These are phyloP conservation scores for Lytechinus variegatus DNA, from an alignment of 35 echinoderm and acorn worm species.

Conservation along the genomic window DNA sequence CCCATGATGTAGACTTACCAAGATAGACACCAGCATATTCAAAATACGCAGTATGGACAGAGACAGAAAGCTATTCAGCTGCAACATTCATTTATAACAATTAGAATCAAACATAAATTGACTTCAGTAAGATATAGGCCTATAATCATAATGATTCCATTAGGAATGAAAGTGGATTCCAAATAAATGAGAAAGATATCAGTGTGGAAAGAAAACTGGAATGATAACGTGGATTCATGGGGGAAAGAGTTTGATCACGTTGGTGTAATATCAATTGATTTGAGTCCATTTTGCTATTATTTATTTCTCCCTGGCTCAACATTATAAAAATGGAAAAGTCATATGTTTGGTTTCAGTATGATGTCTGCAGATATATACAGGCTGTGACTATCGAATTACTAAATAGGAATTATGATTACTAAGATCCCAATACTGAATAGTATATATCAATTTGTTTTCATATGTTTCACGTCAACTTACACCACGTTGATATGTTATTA, in stretches of 20 bases:
- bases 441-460: too few relatives aligned
- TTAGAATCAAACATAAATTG: not conserved
- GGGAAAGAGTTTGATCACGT: not conserved
- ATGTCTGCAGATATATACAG: too few relatives aligned
- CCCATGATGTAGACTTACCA: not conserved
- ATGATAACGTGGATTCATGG: too few relatives aligned
- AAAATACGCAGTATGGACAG: not conserved
- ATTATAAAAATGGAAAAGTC: not conserved
- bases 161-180: not conserved
- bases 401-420: too few relatives aligned
- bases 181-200: not conserved
- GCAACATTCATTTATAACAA: not conserved
- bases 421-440: too few relatives aligned
- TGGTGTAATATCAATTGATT: not conserved
- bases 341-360: too few relatives aligned
- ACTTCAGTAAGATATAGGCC: not conserved
- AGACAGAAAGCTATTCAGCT: not conserved
- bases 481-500: too few relatives aligned
- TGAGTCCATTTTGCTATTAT: not conserved
- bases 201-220: not conserved
- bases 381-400: too few relatives aligned
- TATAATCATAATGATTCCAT: not conserved
- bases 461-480: too few relatives aligned
- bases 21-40: not conserved
- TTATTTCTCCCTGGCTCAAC: not conserved